phyloP scores from a whole-genome alignment of 2,888 invertebrate genomes.

The Lissocephala sabroskyi region DNA sequence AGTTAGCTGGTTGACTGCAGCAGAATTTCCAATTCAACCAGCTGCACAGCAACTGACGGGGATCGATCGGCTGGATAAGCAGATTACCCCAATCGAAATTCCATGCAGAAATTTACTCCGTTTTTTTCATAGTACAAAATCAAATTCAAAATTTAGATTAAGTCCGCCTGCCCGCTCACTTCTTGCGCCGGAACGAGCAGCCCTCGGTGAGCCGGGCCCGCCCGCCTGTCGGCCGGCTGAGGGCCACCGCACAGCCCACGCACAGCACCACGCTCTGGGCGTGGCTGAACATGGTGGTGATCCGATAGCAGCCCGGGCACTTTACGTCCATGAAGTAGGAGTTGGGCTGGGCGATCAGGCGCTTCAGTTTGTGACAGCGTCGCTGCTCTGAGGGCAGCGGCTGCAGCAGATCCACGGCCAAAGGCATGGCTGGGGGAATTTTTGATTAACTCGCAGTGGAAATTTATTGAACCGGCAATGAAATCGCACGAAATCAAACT shows the following conservation, averaged over 20 bases:
- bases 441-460: too few relatives aligned
- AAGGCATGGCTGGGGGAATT: constrained; percentile 73
- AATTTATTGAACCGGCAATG: too few relatives aligned
- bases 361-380: constrained; percentile 94
- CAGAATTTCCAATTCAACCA: too few relatives aligned
- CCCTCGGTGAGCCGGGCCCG: constrained; percentile 98
- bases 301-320: constrained; percentile 99
- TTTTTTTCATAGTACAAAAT: too few relatives aligned
- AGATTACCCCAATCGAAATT: too few relatives aligned
- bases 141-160: constrained; percentile 76
- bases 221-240: constrained; percentile 98
- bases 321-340: constrained; percentile 99
- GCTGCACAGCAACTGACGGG: too few relatives aligned
- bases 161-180: too few relatives aligned
- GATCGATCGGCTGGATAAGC: too few relatives aligned
- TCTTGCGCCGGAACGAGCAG: constrained; percentile 97
- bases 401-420: constrained; percentile 96
- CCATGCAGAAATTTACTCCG: too few relatives aligned
- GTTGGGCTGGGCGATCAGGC: constrained; percentile 98
- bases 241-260: constrained; percentile 96
- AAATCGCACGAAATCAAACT: too few relatives aligned
- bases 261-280: constrained; percentile 98
- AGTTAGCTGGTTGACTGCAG: constrained; percentile 4
- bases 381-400: constrained; percentile 95
- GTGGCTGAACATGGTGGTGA: constrained; percentile 98